Conservation (phyloP, 2,888 invertebrate genomes). For the Polylopha cassiicola region DNA sequence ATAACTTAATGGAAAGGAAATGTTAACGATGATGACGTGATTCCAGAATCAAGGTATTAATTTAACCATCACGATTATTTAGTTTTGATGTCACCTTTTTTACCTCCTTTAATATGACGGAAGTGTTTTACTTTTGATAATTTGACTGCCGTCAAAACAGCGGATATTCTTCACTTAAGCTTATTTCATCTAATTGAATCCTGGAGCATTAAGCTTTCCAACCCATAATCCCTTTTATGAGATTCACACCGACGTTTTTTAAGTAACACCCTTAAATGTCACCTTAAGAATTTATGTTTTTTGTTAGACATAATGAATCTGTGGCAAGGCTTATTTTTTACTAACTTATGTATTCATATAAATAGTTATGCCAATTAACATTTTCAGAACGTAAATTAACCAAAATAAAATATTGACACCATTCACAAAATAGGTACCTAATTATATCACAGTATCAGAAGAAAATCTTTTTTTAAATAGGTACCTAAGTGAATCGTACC, state of each 20-base stretch:
- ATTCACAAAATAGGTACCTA: too few species aligned
- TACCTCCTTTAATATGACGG: slow-evolving; percentile 45
- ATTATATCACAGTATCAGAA: too few species aligned
- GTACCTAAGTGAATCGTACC: too few species aligned
- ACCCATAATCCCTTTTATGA: slow-evolving; percentile 72
- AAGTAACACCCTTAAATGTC: slow-evolving; percentile 52
- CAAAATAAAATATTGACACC: too few species aligned
- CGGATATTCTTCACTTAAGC: slow-evolving; percentile 73
- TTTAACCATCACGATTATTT: slow-evolving; percentile 26
- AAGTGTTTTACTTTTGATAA: slow-evolving; percentile 54
- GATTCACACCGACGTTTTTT: slow-evolving; percentile 68
- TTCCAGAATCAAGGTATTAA: slow-evolving; percentile 14
- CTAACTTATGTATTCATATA: too few species aligned
- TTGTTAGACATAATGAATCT: slow-evolving; percentile 35
- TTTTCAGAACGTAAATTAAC: too few species aligned
- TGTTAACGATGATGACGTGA: not conserved
- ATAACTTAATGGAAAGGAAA: slow-evolving; percentile 1
- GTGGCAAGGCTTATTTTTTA: slow-evolving; percentile 44
- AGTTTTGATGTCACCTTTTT: slow-evolving; percentile 47
- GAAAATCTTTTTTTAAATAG: too few species aligned
- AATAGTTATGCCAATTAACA: too few species aligned
- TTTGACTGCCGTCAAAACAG: slow-evolving; percentile 73
- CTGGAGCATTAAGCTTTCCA: slow-evolving; percentile 67
- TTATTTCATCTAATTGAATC: slow-evolving; percentile 76
- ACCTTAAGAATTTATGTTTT: slow-evolving; percentile 52